phyloP scores from a whole-genome alignment of 1,140 invertebrate species.

The Drosophila elegans region DNA sequence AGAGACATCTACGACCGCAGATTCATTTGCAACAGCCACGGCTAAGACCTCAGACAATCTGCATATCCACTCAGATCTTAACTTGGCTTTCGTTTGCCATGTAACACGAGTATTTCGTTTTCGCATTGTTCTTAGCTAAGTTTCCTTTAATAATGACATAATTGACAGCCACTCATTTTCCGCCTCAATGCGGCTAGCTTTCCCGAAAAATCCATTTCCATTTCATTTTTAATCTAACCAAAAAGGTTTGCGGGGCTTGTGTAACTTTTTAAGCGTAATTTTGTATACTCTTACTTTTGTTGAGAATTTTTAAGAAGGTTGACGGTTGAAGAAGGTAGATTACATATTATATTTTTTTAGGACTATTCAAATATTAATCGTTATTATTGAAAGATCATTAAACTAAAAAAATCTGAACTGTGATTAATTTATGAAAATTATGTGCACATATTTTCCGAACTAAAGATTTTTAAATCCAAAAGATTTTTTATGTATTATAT shows the following conservation, averaged over 20 bases:
- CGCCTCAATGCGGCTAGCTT: constrained; percentile 55
- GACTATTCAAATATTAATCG: no score
- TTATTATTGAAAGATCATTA: no score
- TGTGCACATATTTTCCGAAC: no score
- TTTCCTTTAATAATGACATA: constrained; percentile 61
- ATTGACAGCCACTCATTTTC: constrained; percentile 70
- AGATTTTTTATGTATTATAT: no score
- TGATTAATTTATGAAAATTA: no score
- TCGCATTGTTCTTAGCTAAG: constrained; percentile 63
- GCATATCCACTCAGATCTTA: constrained; percentile 65
- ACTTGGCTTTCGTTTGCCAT: constrained; percentile 31
- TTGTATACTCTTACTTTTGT: not conserved
- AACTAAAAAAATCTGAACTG: no score
- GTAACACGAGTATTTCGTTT: constrained; percentile 12
- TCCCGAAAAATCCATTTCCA: constrained; percentile 41
- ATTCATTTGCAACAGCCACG: constrained; percentile 32
- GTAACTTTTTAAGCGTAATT: constrained; percentile 21
- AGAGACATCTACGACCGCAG: constrained; percentile 17
- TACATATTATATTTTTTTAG: no score
- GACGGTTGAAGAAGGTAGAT: no score
- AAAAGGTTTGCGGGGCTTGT: constrained; percentile 10
- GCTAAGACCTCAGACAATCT: constrained; percentile 42
- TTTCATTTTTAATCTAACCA: constrained; percentile 12
- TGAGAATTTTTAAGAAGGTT: no score
- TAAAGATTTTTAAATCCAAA: no score